phyloP scores from a whole-genome alignment of 2,888 invertebrate genomes.

The Hipparchia semele region DNA sequence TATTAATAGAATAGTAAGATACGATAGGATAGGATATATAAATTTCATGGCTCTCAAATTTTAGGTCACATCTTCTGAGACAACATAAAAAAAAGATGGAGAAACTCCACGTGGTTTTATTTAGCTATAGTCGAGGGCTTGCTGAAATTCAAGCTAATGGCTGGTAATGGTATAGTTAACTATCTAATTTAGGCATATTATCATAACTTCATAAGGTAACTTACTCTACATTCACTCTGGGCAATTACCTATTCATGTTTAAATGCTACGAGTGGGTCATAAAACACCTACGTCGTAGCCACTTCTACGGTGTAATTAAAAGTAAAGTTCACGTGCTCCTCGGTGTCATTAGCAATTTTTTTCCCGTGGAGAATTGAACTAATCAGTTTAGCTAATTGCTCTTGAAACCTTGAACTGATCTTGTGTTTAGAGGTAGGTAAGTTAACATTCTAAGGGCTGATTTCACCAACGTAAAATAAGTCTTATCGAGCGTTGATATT shows the following conservation, averaged over 20 bases:
- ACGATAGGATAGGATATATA: no score
- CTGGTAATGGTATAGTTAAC: no score
- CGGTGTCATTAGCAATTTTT: background rate
- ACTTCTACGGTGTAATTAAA: background rate
- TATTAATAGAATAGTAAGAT: no score
- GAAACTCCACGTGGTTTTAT: no score
- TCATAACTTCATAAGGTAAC: no score
- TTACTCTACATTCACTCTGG: background rate
- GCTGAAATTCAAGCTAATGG: no score
- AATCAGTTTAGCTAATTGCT: background rate
- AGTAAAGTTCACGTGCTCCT: background rate
- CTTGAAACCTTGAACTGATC: conserved; percentile 5
- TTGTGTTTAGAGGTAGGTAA: background rate
- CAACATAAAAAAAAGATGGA: no score
- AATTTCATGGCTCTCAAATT: no score
- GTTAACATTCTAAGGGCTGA: background rate
- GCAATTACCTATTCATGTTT: background rate
- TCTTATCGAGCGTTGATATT: no score
- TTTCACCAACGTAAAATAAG: background rate
- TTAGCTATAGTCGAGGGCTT: no score
- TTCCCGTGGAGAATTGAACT: background rate
- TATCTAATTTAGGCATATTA: no score
- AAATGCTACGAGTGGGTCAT: background rate
- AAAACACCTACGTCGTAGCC: background rate
- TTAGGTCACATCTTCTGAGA: no score